A percentile compares a stretch with the other conserved stretches of the same genome.
phyloP scores from a whole-genome alignment of 2,113 vertebrate species.

The Chloropsis cyanopogon region DNA sequence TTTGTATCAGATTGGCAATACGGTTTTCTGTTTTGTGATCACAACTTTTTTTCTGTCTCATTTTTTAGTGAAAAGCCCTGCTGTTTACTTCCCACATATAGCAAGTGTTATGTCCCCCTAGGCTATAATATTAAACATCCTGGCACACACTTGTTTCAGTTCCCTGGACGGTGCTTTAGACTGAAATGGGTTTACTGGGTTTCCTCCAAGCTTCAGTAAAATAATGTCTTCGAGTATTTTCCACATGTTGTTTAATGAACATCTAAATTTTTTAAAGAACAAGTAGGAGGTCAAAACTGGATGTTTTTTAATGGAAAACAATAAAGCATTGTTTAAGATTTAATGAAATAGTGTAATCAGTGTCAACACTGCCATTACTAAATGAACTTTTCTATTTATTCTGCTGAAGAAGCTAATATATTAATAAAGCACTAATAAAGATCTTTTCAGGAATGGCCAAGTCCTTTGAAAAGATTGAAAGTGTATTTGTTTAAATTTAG shows the following conservation, averaged over 20 bases:
- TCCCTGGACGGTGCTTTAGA: constrained; percentile 54
- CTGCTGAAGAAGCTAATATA: neutral
- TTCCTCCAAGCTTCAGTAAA: neutral
- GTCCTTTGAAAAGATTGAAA: neutral
- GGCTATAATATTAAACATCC: constrained; percentile 54
- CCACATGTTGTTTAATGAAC: constrained; percentile 48
- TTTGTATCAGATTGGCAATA: constrained; percentile 57
- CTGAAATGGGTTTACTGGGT: constrained; percentile 49
- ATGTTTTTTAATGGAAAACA: neutral
- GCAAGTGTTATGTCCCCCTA: constrained; percentile 56
- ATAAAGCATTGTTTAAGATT: neutral
- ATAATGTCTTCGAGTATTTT: constrained; percentile 47
- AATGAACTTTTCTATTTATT: constrained; percentile 2
- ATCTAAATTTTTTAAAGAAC: constrained; percentile 56
- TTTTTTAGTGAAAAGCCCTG: constrained; percentile 58
- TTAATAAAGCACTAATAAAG: neutral
- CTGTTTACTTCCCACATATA: constrained; percentile 57
- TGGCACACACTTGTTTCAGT: constrained; percentile 49
- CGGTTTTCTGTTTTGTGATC: constrained; percentile 63
- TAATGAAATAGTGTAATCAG: neutral
- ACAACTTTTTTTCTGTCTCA: constrained; percentile 52
- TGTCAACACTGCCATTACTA: neutral
- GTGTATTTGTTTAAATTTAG: neutral
- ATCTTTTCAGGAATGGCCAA: neutral
- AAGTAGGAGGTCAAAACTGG: neutral